Evolutionary conservation across 2,797 vertebrate genomes (phyloP), one percentile per base, ranked within the genome.

Genomic region (Hemibagrus guttatus): DNA sequence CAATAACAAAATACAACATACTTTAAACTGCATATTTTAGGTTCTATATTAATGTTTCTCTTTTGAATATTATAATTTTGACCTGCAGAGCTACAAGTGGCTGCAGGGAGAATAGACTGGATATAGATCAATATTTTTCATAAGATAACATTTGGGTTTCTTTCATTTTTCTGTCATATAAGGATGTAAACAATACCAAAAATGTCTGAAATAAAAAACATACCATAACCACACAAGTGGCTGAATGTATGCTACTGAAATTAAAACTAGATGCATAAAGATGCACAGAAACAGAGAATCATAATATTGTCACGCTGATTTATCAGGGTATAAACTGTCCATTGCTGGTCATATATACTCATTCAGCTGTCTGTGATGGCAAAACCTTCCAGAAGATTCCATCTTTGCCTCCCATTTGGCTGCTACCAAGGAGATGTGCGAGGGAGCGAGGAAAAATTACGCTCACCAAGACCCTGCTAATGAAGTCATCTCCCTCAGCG

Each of bases 391-490:
- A 69, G 75, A 90, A 87, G 69, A 75, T 75, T 87, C 91, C 64
- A 78, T 88, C 87, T 88, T 82, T 79, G 75, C 69, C 61, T 46
- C 39, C 58, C 39, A 0, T 63, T 42, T 46, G 58, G 46, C 63
- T 93, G 92, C 94, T 95, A 94, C 93, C 93, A 94, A 93, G 92
- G 93, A 94, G 94, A 94, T 93, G 93, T 95, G 94, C 92, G 96
- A 95, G 96, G 94, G 91, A 96, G 95, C 95, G 94, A 94, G 96
- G 93, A 95, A 96, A 91, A 97, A 98, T 97, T 96, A 97, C 94
- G 96, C 95, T 96, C 95, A 94, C 95, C 96, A 96, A 97, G 97
- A 97, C 97, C 96, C 93, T 89, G 93, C 95, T 98, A 99, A 99
- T 97, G 97, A 97, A 98, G 96, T 94, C 94, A 91, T 98, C 95